Base-by-base conservation (phyloP, 2,888 invertebrate genomes). In the Nephrotoma appendiculata region DNA sequence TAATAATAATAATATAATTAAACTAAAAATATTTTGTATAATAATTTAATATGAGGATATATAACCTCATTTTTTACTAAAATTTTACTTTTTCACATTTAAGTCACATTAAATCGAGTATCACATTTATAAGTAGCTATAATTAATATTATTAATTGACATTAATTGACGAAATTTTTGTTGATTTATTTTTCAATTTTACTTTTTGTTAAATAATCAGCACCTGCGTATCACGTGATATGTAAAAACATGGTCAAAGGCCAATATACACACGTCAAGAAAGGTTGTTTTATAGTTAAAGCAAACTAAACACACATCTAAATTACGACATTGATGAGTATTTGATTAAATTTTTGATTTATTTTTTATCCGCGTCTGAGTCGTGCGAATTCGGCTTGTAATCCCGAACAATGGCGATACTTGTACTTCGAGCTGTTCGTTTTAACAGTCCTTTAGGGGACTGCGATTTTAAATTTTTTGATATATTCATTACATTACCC, bases 381-480 rank as follows among this genome's bases (percentile, higher is more conserved):
- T 71, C 71, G 31, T 71, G 71, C 71, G 9, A 31, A 12, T 89
- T 89, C 6, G 89, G 89, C 87, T 90, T 90, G 86, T 91, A 91
- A 87, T 92, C 92, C 88, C 91, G 90, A 0, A 93, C 89, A 9
- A 94, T 90, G 2, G 93, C 93, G 89, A 93, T 93, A 0, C 94
- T 94, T 0, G 95, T 92, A 88, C 93, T 93, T 90, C 95, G 94
- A 0, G 93, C 94, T 85, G 94, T 93, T 87, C 92, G 91, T 89
- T 94, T 95, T 41, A 93, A 94, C 15, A 95, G 90, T 3, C 95
- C 94, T 90, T 94, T 95, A 6, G 95, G 94, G 2, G 94, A 95
- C 6, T 96, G 92, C 88, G 94, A 92, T 89, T 93, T 93, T 0
- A 94, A 92, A 91, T 95, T 95, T 89, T 94, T 92, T 42, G 94